These are phyloP conservation scores for Lagorchestes hirsutus DNA, from an alignment of 2,797 vertebrate genomes.

Conservation along the genomic window DNA sequence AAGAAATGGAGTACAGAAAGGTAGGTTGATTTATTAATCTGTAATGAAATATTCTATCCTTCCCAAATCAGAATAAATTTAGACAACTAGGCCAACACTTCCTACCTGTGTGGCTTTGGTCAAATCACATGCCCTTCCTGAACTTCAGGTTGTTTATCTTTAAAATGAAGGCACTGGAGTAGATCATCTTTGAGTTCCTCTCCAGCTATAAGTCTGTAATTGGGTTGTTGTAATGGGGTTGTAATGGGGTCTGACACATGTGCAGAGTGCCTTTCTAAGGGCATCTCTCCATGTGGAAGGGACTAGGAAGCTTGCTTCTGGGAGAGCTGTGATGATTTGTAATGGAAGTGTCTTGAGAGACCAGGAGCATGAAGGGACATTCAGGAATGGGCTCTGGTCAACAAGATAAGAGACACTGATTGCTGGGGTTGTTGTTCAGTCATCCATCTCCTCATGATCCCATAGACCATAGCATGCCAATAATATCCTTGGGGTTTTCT, in stretches of 20 bases:
- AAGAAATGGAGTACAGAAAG: neutral
- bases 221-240: neutral
- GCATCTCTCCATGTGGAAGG: neutral
- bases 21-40: too few species aligned
- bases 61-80: neutral
- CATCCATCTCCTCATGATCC: neutral
- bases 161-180: neutral
- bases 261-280: neutral
- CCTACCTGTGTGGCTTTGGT: neutral
- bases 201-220: neutral
- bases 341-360: neutral
- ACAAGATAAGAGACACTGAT: neutral
- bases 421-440: neutral
- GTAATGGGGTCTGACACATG: neutral
- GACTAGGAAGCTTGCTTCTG: neutral
- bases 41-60: neutral
- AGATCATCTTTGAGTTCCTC: neutral
- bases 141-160: neutral
- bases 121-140: neutral
- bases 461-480: neutral
- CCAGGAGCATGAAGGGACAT: neutral
- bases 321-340: neutral
- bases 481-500: neutral
- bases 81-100: neutral
- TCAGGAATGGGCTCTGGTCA: neutral